Percentiles rank a stretch among this genome's conserved stretches.
These are phyloP conservation scores for Hystrix cristata DNA, from an alignment of 2,113 vertebrate genomes.

Conservation along the genomic window DNA sequence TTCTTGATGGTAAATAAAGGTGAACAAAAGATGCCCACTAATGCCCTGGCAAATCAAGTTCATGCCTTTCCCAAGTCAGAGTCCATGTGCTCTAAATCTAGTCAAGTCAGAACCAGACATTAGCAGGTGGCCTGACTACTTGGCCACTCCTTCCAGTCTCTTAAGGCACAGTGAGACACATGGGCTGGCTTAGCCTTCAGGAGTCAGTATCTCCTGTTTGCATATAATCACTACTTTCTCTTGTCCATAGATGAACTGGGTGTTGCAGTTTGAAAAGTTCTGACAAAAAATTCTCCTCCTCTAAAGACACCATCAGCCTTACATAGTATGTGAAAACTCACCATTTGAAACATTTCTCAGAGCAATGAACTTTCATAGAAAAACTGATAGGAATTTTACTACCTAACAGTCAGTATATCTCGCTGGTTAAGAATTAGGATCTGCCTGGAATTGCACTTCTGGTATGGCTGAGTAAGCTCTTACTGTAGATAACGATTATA, in stretches of 20 bases:
- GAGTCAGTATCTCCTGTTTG: constrained; percentile 48
- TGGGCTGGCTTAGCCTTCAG: background rate
- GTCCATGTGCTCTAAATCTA: background rate
- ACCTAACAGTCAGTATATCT: background rate
- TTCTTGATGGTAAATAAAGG: constrained; percentile 64
- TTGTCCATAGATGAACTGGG: background rate
- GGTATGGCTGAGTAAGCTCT: background rate
- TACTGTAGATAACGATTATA: background rate
- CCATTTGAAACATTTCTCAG: background rate
- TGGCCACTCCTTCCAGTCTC: constrained; percentile 1
- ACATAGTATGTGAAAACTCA: background rate
- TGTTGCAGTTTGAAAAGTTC: background rate
- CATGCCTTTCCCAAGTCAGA: constrained; percentile 44
- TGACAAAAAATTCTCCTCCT: constrained; percentile 17
- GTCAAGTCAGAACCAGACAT: constrained; percentile 51
- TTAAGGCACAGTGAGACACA: constrained; percentile 47
- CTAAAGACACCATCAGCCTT: background rate
- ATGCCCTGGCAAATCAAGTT: constrained; percentile 68
- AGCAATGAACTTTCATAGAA: background rate
- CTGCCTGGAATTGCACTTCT: background rate
- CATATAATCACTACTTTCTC: constrained; percentile 3
- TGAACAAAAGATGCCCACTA: constrained; percentile 44
- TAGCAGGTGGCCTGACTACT: background rate
- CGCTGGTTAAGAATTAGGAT: background rate
- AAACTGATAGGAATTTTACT: background rate